These are phyloP conservation scores for Callionymus lyra DNA, from an alignment of 2,113 vertebrate genomes.

Conservation along the genomic window DNA sequence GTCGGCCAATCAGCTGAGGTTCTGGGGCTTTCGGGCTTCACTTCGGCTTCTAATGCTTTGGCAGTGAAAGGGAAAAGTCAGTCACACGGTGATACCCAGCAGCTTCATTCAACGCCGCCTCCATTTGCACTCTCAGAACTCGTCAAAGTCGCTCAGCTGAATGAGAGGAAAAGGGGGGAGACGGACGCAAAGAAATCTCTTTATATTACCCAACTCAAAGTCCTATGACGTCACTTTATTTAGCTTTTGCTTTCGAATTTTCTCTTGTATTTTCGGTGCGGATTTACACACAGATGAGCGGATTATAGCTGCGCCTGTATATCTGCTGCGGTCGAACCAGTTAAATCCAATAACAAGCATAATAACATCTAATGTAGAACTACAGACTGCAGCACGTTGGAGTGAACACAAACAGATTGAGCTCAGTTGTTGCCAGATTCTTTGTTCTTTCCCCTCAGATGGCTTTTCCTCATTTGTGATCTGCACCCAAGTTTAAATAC, in stretches of 20 bases:
- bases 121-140: too few relatives aligned
- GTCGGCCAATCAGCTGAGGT: constrained; percentile 19
- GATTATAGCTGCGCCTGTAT: constrained; percentile 10
- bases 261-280: constrained; percentile 13
- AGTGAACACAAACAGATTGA: constrained; percentile 23
- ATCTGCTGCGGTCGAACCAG: constrained; percentile 23
- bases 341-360: constrained; percentile 25
- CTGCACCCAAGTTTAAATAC: constrained; percentile 13
- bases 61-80: constrained; percentile 53
- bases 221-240: constrained; percentile 16
- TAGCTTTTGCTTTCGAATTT: constrained; percentile 6
- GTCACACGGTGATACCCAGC: constrained; percentile 53
- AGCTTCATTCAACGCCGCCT: constrained; percentile 51
- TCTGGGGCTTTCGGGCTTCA: constrained; percentile 25
- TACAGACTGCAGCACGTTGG: constrained; percentile 7
- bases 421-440: constrained; percentile 11
- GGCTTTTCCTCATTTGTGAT: constrained; percentile 18
- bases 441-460: constrained; percentile 12
- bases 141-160: constrained; percentile 42
- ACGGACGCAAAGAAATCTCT: constrained; percentile 15
- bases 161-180: constrained; percentile 25
- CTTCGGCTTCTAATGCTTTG: constrained; percentile 49
- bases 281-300: constrained; percentile 25
- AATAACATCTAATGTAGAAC: constrained; percentile 15
- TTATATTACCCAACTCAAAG: constrained; percentile 18